These are phyloP conservation scores for Cotesia congregata DNA, from an alignment of 2,888 invertebrate species.

Conservation along the genomic window DNA sequence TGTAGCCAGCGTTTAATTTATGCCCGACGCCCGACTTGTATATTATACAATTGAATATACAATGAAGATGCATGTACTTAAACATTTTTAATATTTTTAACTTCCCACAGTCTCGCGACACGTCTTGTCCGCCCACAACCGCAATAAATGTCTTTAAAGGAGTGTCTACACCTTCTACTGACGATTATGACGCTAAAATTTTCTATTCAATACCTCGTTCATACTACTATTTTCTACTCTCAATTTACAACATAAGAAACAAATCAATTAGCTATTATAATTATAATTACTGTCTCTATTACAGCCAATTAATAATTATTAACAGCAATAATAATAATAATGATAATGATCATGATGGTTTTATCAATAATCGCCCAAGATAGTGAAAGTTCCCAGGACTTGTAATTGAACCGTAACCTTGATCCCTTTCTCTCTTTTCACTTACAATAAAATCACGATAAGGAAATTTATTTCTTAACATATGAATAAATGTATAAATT, in stretches of 20 bases:
- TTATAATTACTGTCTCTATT: too few relatives aligned
- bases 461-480: not conserved
- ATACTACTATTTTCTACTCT: too few relatives aligned
- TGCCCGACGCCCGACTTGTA: not conserved
- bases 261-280: too few relatives aligned
- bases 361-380: not conserved
- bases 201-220: too few relatives aligned
- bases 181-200: too few relatives aligned
- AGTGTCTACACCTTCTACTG: conserved; percentile 3
- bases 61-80: not conserved
- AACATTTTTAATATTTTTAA: not conserved
- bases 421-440: conserved; percentile 23
- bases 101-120: conserved; percentile 1
- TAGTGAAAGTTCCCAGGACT: conserved; percentile 23
- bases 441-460: not conserved
- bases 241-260: not conserved
- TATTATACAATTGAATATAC: not conserved
- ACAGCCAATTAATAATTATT: too few relatives aligned
- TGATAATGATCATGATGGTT: not conserved
- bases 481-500: conserved; percentile 48
- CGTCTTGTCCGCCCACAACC: conserved; percentile 15
- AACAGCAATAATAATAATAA: not conserved
- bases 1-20: not conserved
- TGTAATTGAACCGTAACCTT: conserved; percentile 21
- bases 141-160: not conserved